Conservation (phyloP, 2,888 invertebrate genomes). For the Acrobeloides nanus region DNA sequence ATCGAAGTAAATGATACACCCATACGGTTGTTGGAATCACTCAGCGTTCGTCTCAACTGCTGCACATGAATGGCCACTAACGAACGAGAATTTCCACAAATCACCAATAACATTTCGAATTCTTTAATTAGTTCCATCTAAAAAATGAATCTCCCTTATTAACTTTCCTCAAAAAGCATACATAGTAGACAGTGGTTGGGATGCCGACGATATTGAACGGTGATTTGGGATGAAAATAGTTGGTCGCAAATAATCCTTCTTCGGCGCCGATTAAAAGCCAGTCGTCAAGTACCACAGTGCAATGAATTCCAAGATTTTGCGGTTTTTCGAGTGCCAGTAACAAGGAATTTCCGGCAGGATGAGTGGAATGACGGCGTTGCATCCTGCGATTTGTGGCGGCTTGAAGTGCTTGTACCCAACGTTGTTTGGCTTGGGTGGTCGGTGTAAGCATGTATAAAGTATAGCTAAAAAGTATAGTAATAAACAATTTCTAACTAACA, state of each 20-base stretch:
- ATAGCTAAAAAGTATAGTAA: conserved; percentile 16
- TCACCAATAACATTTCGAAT: conserved; percentile 23
- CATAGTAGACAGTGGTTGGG: conserved; percentile 25
- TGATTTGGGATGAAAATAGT: conserved; percentile 22
- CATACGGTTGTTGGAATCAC: conserved; percentile 6
- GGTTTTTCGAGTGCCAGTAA: conserved; percentile 15
- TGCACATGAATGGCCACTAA: conserved; percentile 16
- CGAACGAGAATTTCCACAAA: conserved; percentile 18
- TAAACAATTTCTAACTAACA: too few species aligned
- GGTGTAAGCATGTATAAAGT: conserved; percentile 24
- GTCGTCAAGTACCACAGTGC: conserved; percentile 21
- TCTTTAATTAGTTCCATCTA: conserved; percentile 25
- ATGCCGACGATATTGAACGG: conserved; percentile 37
- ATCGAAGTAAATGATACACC: conserved; percentile 17
- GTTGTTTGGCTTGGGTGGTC: conserved; percentile 26
- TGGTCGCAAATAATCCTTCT: conserved; percentile 42
- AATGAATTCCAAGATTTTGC: conserved; percentile 18
- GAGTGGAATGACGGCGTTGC: conserved; percentile 16
- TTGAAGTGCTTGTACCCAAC: conserved; percentile 31
- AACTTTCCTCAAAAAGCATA: conserved; percentile 10
- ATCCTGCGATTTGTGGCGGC: conserved; percentile 23
- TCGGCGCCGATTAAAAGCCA: conserved; percentile 39
- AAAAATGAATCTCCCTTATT: not conserved
- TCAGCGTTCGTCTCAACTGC: conserved; percentile 18
- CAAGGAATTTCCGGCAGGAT: conserved; percentile 5